phyloP scores from a whole-genome alignment of 2,113 vertebrate genomes.

The Coptodon rendalli region DNA sequence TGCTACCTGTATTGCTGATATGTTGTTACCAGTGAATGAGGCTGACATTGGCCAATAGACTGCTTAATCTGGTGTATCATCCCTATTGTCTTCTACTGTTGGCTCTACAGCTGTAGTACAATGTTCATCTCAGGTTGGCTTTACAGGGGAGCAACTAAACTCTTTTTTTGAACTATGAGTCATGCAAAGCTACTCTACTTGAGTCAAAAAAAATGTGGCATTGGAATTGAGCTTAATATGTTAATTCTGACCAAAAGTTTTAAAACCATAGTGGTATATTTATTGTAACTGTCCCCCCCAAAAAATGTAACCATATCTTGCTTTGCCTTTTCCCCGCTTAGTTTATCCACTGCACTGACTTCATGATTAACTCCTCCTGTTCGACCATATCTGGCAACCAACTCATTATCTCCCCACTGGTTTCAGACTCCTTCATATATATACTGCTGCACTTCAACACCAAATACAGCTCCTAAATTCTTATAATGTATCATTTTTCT shows the following conservation, averaged over 20 bases:
- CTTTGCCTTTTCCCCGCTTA: background rate
- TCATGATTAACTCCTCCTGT: accelerated
- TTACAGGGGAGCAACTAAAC: background rate
- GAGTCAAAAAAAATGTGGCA: background rate
- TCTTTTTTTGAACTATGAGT: background rate
- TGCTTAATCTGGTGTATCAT: background rate
- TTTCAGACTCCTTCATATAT: background rate
- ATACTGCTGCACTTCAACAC: background rate
- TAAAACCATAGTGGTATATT: background rate
- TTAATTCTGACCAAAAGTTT: background rate
- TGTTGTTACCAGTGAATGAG: background rate
- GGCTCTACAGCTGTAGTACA: background rate
- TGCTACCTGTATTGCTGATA: background rate
- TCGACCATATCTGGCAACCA: background rate
- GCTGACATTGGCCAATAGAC: background rate
- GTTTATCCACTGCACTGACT: background rate
- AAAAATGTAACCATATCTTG: background rate
- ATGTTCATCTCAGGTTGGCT: background rate
- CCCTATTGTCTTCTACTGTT: background rate
- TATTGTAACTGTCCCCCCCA: background rate
- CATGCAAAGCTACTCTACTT: background rate
- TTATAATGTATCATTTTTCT: background rate
- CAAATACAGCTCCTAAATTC: background rate
- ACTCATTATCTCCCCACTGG: background rate
- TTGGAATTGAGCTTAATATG: background rate